Conservation (phyloP, 1,140 invertebrate species). For the Oryctes rhinoceros region DNA sequence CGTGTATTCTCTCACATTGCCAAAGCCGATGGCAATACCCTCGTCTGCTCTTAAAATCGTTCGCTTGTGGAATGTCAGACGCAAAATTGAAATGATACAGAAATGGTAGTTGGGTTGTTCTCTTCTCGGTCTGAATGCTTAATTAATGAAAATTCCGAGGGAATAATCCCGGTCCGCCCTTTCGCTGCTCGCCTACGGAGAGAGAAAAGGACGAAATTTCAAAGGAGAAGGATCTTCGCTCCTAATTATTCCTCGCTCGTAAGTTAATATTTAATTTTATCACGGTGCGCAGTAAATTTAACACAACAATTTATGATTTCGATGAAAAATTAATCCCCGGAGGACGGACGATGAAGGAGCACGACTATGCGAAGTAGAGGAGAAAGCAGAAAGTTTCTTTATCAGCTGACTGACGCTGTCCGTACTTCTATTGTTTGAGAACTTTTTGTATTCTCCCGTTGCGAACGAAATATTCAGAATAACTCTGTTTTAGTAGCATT, state of each 20-base stretch:
- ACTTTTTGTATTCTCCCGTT: no score
- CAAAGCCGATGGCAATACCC: neutral
- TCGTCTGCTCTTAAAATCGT: neutral
- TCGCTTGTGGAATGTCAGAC: constrained; percentile 30
- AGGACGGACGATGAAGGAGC: constrained; percentile 43
- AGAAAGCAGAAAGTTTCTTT: neutral
- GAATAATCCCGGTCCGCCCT: constrained; percentile 52
- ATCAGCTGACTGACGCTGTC: neutral
- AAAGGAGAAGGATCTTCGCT: constrained; percentile 36
- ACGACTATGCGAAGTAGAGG: neutral
- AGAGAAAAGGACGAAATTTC: constrained; percentile 50
- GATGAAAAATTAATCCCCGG: constrained; percentile 54
- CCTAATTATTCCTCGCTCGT: constrained; percentile 59
- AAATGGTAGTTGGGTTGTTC: constrained; percentile 38
- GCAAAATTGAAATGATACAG: constrained; percentile 39
- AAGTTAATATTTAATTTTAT: constrained; percentile 61
- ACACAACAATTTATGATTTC: constrained; percentile 58
- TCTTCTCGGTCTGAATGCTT: constrained; percentile 53
- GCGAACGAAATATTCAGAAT: no score
- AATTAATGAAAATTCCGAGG: constrained; percentile 57
- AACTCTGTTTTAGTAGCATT: no score
- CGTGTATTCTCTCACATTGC: no score
- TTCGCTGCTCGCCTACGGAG: neutral
- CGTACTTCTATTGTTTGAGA: no score
- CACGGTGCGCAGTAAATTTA: constrained; percentile 55